Base-by-base conservation (phyloP, 2,797 vertebrate species). In the Lophotriccus pileatus region DNA sequence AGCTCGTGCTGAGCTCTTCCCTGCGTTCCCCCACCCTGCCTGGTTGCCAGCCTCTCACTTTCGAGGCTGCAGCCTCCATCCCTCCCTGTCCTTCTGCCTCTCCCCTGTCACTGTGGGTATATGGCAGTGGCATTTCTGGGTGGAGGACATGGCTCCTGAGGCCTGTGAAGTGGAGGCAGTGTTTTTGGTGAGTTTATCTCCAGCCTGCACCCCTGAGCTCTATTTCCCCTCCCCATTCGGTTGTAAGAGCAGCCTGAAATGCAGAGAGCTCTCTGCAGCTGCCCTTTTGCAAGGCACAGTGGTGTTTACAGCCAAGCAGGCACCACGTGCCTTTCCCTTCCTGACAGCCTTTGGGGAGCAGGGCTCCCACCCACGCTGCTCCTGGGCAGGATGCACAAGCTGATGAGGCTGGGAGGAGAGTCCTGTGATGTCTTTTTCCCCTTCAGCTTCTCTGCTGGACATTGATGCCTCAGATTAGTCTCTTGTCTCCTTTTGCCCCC, bases 1-100 rank as follows among this genome's bases (percentile, higher is more conserved):
- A 2, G 90, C 90, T 96, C 91, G 95, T 67, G 88, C 90, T 30
- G 18, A 0, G 10, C 87, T 92, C 52, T 77, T 92, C 72, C 47
- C 32, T 0, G 1, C 6, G 1, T 63, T 39, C 50, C 44, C 41
- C 53, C 2, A 6, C 58, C 32, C 75, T 69, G 79, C 76, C 56
- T 80, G 53, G 52, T 39, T 0, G 2, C 56, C 62, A 68, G 62
- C 69, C 69, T n/a, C 66, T 37, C 1, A 2, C 55, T 88, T 63
- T 27, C 5, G 3, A 21, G 21, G 60, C 41, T 85, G 44, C 36
- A 85, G 2, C 36, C 44, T 39, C 64, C 63, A 23, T 69, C 46
- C 30, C 6, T 80, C 24, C 34, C 28, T 23, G 30, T 34, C 50
- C 76, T 56, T 16, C 72, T 77, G 21, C 44, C 28, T 28, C 50